These are phyloP conservation scores for Entomobrya proxima DNA, from an alignment of 2,888 invertebrate species.

Conservation along the genomic window DNA sequence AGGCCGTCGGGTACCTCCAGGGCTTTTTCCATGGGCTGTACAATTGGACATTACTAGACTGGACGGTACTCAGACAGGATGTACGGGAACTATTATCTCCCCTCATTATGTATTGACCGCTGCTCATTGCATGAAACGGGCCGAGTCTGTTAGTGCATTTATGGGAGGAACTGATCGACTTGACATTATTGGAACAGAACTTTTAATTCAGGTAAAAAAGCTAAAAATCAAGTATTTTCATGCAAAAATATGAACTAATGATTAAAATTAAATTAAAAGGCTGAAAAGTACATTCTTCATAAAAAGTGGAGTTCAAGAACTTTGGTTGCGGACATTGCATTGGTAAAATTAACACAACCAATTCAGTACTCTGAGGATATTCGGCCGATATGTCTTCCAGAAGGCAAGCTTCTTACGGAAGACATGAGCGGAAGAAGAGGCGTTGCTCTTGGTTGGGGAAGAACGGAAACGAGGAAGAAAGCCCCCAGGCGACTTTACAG, in stretches of 20 bases:
- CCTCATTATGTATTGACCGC: conserved; percentile 72
- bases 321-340: conserved; percentile 72
- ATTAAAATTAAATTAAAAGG: conserved; percentile 53
- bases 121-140: conserved; percentile 72
- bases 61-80: conserved; percentile 73
- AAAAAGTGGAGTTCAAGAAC: conserved; percentile 72
- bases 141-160: conserved; percentile 74
- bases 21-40: conserved; percentile 74
- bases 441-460: conserved; percentile 74
- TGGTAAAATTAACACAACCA: conserved; percentile 73
- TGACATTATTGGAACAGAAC: conserved; percentile 72
- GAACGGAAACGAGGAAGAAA: conserved; percentile 70
- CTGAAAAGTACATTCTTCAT: conserved; percentile 75
- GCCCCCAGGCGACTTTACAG: conserved; percentile 73
- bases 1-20: conserved; percentile 70
- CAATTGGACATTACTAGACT: conserved; percentile 74
- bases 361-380: conserved; percentile 72
- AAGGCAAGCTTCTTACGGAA: conserved; percentile 69
- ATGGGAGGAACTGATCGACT: conserved; percentile 74
- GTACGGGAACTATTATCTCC: conserved; percentile 73
- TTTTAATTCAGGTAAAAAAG: conserved; percentile 69
- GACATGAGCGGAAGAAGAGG: conserved; percentile 70
- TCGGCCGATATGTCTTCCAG: conserved; percentile 74
- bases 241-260: neutral
- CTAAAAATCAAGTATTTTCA: neutral